These are phyloP conservation scores for Brachyrhaphis roseni DNA, from an alignment of 2,797 vertebrate species.

Conservation along the genomic window DNA sequence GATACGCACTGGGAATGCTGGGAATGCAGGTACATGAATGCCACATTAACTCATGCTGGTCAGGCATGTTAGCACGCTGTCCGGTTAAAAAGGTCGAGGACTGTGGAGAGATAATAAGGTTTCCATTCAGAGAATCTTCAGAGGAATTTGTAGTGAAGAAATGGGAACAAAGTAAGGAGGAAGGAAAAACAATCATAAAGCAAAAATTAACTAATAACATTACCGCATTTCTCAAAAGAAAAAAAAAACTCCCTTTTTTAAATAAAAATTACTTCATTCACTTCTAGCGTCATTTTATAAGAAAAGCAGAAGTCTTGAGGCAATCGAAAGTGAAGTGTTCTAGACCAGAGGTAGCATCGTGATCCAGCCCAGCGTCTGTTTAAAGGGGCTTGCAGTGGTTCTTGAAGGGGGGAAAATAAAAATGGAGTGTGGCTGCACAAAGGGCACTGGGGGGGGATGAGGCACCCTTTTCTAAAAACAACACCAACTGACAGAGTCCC, in stretches of 20 bases:
- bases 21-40: slow-evolving; percentile 77
- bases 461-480: slow-evolving; percentile 79
- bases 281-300: neutral
- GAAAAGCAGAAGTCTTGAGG: slow-evolving; percentile 20
- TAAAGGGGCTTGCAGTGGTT: slow-evolving; percentile 39
- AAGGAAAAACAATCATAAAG: slow-evolving; percentile 27
- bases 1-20: slow-evolving; percentile 70
- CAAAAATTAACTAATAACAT: neutral
- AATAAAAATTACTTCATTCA: slow-evolving; percentile 22
- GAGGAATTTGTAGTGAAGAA: neutral
- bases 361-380: slow-evolving; percentile 34
- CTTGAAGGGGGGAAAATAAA: slow-evolving; percentile 12
- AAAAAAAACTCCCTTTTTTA: slow-evolving; percentile 22
- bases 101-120: neutral
- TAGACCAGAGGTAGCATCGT: neutral
- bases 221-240: neutral
- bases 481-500: slow-evolving; percentile 78
- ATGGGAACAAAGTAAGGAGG: slow-evolving; percentile 20
- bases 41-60: slow-evolving; percentile 64
- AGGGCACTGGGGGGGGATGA: slow-evolving; percentile 72
- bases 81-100: slow-evolving; percentile 39
- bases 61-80: slow-evolving; percentile 54
- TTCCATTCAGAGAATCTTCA: neutral
- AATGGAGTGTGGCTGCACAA: slow-evolving; percentile 62
- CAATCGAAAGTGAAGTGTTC: neutral